Percentiles rank a stretch among this genome's conserved stretches.
phyloP scores from a whole-genome alignment of 2,797 vertebrate species.

The Platalea minor region DNA sequence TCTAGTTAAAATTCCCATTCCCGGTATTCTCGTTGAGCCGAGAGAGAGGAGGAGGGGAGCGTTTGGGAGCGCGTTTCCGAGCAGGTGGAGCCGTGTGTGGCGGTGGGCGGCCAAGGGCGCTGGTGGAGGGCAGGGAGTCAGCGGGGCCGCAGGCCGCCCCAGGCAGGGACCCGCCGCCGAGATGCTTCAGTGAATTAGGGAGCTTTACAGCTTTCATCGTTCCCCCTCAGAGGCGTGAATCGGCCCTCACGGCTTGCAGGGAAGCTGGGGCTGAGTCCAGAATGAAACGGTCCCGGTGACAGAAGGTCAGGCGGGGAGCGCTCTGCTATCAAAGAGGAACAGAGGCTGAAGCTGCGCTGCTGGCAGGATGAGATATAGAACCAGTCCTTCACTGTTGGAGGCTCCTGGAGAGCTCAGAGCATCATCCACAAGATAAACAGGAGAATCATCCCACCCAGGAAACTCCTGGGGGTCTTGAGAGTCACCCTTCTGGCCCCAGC shows the following conservation, averaged over 20 bases:
- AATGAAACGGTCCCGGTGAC: rapidly evolving
- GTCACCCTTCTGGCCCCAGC: too few species aligned
- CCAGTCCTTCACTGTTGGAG: neutral
- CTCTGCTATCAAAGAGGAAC: neutral
- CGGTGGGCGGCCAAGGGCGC: neutral
- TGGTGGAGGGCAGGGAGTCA: neutral
- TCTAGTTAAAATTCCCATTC: neutral
- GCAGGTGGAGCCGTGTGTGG: neutral
- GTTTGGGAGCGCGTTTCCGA: neutral
- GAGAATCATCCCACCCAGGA: neutral
- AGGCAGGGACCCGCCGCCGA: rapidly evolving
- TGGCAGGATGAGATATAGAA: neutral
- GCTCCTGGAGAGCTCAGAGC: neutral
- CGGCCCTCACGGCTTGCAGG: neutral
- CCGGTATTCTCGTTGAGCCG: neutral
- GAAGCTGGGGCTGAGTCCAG: neutral
- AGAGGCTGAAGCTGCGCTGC: neutral
- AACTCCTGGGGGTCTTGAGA: neutral
- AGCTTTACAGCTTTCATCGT: neutral
- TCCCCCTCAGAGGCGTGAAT: neutral
- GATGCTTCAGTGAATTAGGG: neutral
- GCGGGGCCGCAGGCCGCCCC: rapidly evolving
- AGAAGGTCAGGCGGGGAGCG: neutral
- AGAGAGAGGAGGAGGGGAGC: neutral
- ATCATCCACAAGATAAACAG: neutral